Conservation (phyloP, 2,113 vertebrate species). For the Galemys pyrenaicus region DNA sequence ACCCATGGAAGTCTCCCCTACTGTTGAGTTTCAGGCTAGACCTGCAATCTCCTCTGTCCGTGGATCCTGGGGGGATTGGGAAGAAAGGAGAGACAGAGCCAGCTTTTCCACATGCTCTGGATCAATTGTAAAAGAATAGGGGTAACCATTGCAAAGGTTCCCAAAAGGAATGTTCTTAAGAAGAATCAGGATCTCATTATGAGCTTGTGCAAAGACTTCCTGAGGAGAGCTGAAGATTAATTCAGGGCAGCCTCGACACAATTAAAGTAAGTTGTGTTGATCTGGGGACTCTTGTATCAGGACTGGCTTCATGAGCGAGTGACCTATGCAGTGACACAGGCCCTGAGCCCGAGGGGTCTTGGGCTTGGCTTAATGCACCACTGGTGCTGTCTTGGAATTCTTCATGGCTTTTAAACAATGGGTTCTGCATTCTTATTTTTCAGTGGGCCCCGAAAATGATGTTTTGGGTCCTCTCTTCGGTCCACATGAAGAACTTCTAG, state of each 20-base stretch:
- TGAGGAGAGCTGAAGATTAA: neutral
- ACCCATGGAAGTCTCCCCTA: no score
- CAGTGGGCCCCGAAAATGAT: neutral
- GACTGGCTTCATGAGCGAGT: neutral
- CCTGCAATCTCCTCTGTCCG: neutral
- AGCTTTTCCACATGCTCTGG: neutral
- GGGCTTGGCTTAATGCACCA: neutral
- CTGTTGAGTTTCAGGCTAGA: neutral
- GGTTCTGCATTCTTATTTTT: neutral
- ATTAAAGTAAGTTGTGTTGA: neutral
- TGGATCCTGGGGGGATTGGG: neutral
- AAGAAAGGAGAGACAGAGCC: neutral
- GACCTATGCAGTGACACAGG: neutral
- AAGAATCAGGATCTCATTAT: neutral
- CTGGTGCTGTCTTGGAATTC: neutral
- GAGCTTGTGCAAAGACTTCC: neutral
- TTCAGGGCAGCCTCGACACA: neutral
- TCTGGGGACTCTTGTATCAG: neutral
- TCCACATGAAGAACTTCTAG: neutral
- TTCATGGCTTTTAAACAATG: neutral
- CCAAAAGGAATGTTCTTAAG: neutral
- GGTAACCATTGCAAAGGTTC: neutral
- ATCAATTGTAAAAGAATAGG: neutral
- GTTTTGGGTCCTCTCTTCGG: neutral
- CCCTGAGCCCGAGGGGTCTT: neutral